These are phyloP conservation scores for Papilio dardanus DNA, from an alignment of 1,140 invertebrate species.

Conservation along the genomic window DNA sequence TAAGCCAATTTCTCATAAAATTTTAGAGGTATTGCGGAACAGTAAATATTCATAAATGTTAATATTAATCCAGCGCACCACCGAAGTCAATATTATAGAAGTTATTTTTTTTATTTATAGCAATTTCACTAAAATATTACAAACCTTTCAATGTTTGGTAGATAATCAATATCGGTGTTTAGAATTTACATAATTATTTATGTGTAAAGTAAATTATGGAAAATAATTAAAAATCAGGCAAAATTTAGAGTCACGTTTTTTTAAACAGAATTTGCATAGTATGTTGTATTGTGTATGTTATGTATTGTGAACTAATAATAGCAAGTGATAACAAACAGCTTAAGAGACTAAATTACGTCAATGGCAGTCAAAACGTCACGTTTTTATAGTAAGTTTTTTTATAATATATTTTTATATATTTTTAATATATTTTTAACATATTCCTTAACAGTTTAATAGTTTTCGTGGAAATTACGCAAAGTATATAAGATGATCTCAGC, in stretches of 20 bases:
- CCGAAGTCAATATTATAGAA: not conserved
- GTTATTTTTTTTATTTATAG: not conserved
- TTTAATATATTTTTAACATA: not conserved
- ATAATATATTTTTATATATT: no score
- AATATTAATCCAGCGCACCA: not conserved
- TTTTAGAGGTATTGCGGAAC: constrained; percentile 13
- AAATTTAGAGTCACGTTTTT: no score
- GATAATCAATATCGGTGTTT: not conserved
- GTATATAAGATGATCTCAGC: not conserved
- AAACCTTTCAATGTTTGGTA: not conserved
- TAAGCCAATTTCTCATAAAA: constrained; percentile 19
- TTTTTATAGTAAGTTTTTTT: no score
- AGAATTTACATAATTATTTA: not conserved
- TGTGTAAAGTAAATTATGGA: not conserved
- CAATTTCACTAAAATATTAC: not conserved
- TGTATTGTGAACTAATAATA: no score
- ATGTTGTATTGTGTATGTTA: not conserved
- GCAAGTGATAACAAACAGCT: no score
- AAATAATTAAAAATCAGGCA: not conserved
- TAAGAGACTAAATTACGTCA: no score
- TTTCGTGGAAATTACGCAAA: not conserved
- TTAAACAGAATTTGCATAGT: not conserved
- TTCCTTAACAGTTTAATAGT: not conserved
- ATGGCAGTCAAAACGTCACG: no score
- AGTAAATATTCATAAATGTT: constrained; percentile 3